Base-by-base conservation (phyloP, 2,888 invertebrate genomes). In the Harpalus rubripes region DNA sequence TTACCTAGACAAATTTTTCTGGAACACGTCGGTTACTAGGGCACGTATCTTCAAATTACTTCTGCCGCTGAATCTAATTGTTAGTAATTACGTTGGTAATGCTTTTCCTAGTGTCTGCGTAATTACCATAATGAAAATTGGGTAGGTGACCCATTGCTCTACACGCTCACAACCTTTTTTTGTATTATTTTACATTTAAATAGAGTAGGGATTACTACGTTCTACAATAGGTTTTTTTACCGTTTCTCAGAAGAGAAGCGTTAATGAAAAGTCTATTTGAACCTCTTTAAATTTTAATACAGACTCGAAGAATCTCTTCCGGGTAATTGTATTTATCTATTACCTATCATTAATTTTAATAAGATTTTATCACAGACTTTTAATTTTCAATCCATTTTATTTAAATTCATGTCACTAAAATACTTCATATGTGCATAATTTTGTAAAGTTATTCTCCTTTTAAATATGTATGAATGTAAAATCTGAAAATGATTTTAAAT, bases 1-100 rank as follows among this genome's bases (percentile, higher is more conserved):
- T 83, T 83, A 83, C 83, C 83, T 83, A 83, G 83, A 83, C 83
- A 72, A 83, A 61, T 83, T 83, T 83, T 83, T 83, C 76, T 83
- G 61, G 39, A 18, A 44, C 59, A 56, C 68, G 82, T 26, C 72
- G 72, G 22, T 63, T 84, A 44, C 78, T 76, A 44, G 65, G 63
- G 65, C 84, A 84, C 84, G 84, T 84, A 84, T 84, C 84, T 84
- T 84, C 84, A 84, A 84, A 84, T 84, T 84, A 84, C 84, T 84
- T 84, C 63, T 78, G 84, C 78, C 84, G 84, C 63, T 63, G 78
- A 84, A 84, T 84, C 78, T 84, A 84, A 84, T 84, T 84, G 84
- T 84, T 84, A 76, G 84, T 72, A 84, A 84, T 84, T 84, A 78
- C 78, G 76, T 16, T 56, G 39, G 78, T 84, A 84, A 84, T 84